phyloP scores from a whole-genome alignment of 53 echinoderm and acorn worm species.

The Luidia sarsii region DNA sequence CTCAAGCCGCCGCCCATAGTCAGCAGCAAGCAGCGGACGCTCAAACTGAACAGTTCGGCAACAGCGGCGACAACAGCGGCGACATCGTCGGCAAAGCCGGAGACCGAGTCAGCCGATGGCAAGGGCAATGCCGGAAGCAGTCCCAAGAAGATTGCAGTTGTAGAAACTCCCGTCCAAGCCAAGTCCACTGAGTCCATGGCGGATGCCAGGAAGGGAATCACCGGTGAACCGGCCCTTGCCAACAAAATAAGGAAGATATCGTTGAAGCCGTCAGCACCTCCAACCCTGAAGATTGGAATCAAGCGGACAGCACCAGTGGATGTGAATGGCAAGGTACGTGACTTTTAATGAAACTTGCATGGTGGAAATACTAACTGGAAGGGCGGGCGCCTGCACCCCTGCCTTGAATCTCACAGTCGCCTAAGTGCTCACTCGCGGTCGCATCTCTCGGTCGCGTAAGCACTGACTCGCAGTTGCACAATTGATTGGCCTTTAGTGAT shows the following conservation, averaged over 20 bases:
- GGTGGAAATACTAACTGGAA: too few species aligned
- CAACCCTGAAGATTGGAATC: neutral
- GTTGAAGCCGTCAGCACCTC: slow-evolving; percentile 4
- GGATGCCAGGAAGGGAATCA: too few species aligned
- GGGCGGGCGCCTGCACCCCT: too few species aligned
- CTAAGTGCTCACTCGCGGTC: too few species aligned
- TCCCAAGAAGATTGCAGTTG: neutral
- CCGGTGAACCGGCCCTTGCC: too few species aligned
- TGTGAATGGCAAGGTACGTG: slow-evolving; percentile 31
- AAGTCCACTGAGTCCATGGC: too few species aligned
- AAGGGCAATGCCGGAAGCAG: neutral
- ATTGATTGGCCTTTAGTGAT: too few species aligned
- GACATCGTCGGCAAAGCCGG: neutral
- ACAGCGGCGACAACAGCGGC: slow-evolving; percentile 6
- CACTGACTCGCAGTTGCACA: too few species aligned
- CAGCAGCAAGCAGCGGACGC: slow-evolving; percentile 51
- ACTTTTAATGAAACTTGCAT: too few species aligned
- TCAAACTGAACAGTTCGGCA: slow-evolving; percentile 8
- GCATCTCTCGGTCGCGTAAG: too few species aligned
- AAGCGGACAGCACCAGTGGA: slow-evolving; percentile 23
- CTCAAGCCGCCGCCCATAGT: slow-evolving; percentile 85
- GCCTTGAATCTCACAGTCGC: too few species aligned
- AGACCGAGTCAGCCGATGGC: neutral
- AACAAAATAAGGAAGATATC: slow-evolving; percentile 4
- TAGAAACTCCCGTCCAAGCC: slow-evolving; percentile 2